A percentile compares a stretch with the other conserved stretches of the same genome.
These are phyloP conservation scores for Pomatorhinus ruficollis DNA, from an alignment of 2,113 vertebrate genomes.

Conservation along the genomic window DNA sequence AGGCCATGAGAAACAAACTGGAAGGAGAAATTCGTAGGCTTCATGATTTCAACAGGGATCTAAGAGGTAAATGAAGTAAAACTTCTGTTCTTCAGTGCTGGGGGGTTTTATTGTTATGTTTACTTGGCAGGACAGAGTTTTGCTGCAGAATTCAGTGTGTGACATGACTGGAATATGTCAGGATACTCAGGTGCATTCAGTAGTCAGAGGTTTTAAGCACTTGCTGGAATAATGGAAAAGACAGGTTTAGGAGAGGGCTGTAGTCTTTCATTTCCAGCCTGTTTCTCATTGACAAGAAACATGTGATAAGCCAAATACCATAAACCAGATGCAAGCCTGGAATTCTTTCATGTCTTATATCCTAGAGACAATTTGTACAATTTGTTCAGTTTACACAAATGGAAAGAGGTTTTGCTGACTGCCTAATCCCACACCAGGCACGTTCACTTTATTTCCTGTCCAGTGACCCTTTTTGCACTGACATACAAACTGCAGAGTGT, in stretches of 20 bases:
- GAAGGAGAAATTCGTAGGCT: conserved; percentile 95
- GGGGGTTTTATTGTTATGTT: neutral
- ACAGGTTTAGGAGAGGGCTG: conserved; percentile 6
- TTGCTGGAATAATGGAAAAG: neutral
- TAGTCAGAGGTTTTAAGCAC: neutral
- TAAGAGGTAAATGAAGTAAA: conserved; percentile 84
- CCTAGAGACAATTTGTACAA: conserved; percentile 56
- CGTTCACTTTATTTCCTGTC: conserved; percentile 53
- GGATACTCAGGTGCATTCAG: neutral
- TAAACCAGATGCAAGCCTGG: conserved; percentile 56
- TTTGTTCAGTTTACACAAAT: conserved; percentile 56
- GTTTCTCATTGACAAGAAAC: conserved; percentile 47
- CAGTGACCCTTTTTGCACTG: conserved; percentile 46
- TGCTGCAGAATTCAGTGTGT: neutral
- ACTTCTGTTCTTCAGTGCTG: neutral
- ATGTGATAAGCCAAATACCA: conserved; percentile 35
- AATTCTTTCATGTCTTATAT: conserved; percentile 40
- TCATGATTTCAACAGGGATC: conserved; percentile 97
- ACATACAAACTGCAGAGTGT: conserved; percentile 39
- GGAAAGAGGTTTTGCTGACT: conserved; percentile 43
- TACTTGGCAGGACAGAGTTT: neutral
- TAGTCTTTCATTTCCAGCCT: conserved; percentile 23
- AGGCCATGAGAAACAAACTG: conserved; percentile 97
- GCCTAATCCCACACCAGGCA: conserved; percentile 46
- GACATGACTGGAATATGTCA: neutral